A percentile compares a stretch with the other conserved stretches of the same genome.
Evolutionary conservation across 2,797 vertebrate species (phyloP).

Genomic region (Lateolabrax maculatus): DNA sequence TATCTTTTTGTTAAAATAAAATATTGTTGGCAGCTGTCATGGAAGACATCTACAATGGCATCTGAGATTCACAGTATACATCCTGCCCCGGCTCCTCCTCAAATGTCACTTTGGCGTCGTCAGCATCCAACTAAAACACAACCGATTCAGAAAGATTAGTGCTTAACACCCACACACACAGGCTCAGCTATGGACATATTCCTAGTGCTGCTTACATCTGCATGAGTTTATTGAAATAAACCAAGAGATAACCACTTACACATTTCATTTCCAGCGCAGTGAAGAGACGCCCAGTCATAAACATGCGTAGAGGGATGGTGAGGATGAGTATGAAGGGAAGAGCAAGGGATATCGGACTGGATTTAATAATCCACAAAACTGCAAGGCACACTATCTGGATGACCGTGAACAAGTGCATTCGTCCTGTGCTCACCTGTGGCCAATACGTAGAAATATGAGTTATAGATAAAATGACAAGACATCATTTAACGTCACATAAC

Average conservation of each 20-base stretch:
- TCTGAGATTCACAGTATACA: slow-evolving; percentile 92
- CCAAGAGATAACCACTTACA: slow-evolving; percentile 82
- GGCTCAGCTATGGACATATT: background rate
- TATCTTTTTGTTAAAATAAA: slow-evolving; percentile 38
- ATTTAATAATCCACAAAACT: slow-evolving; percentile 91
- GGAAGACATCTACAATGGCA: slow-evolving; percentile 88
- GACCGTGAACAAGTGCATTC: slow-evolving; percentile 95
- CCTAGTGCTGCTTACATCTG: background rate
- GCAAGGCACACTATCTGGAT: slow-evolving; percentile 90
- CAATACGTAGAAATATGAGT: slow-evolving; percentile 33
- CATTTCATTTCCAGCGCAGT: slow-evolving; percentile 91
- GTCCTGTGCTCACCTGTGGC: slow-evolving; percentile 92
- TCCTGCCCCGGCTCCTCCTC: slow-evolving; percentile 92
- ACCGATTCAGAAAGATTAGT: background rate
- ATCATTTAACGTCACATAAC: background rate
- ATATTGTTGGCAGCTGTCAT: slow-evolving; percentile 28
- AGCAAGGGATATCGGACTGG: slow-evolving; percentile 87
- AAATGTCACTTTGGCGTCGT: slow-evolving; percentile 89
- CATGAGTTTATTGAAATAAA: background rate
- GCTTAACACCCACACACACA: background rate
- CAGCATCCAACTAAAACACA: slow-evolving; percentile 90
- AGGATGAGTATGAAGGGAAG: slow-evolving; percentile 97
- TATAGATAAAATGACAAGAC: background rate
- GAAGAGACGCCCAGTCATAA: slow-evolving; percentile 91
- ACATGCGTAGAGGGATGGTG: slow-evolving; percentile 93